Percentiles rank a stretch among this genome's conserved stretches.
These are phyloP conservation scores for Podarcis siculus DNA, from an alignment of 2,797 vertebrate species.

Conservation along the genomic window DNA sequence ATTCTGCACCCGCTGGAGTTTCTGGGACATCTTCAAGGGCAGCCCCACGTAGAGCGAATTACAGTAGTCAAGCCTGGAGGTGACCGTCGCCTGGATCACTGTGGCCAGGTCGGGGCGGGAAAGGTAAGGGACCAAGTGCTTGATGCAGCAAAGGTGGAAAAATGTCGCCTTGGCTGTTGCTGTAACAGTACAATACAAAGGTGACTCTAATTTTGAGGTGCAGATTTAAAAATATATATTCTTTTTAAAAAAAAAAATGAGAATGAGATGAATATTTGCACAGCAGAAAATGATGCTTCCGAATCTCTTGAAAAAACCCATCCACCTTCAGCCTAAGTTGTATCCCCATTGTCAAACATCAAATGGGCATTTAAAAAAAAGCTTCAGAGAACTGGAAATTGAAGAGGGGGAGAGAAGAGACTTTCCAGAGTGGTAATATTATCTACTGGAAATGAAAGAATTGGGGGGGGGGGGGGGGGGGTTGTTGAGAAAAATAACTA, in stretches of 20 bases:
- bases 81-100: no score
- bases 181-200: no score
- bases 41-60: no score
- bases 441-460: conserved; percentile 2
- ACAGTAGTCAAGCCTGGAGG: no score
- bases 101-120: no score
- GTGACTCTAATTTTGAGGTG: neutral
- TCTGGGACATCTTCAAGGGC: no score
- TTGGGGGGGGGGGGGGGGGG: neutral
- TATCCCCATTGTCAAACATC: conserved; percentile 11
- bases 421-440: neutral
- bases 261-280: neutral
- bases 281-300: neutral
- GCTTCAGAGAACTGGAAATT: neutral
- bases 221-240: no score
- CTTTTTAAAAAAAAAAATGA: neutral
- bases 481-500: neutral
- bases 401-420: accelerated
- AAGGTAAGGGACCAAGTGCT: no score
- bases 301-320: neutral
- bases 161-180: no score
- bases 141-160: no score
- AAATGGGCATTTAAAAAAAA: conserved; percentile 2
- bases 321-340: neutral
- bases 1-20: no score